A percentile compares a stretch with the other conserved stretches of the same genome.
Conservation (phyloP, 2,888 invertebrate species). For the Patella depressa region DNA sequence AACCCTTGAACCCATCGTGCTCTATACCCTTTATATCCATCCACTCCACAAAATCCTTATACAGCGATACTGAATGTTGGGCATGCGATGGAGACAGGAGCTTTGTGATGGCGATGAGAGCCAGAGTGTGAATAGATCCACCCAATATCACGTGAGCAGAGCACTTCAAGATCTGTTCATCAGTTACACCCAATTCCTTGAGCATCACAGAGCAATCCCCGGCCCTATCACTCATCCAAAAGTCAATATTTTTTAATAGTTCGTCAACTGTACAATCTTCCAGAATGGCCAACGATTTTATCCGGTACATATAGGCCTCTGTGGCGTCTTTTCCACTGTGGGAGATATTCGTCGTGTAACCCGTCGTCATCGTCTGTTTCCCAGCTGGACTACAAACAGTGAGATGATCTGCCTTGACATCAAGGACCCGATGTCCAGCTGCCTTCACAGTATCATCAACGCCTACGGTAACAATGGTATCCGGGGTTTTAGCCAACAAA, state of each 20-base stretch:
- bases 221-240: background rate
- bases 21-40: no score
- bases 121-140: no score
- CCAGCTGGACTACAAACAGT: background rate
- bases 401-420: background rate
- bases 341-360: slow-evolving; percentile 1
- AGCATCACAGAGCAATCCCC: slow-evolving; percentile 5
- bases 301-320: background rate
- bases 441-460: background rate
- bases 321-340: background rate
- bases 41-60: no score
- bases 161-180: slow-evolving; percentile 4
- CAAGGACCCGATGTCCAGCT: background rate
- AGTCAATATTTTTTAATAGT: background rate
- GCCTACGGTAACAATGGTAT: background rate
- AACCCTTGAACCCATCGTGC: no score
- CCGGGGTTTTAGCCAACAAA: background rate
- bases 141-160: slow-evolving; percentile 3
- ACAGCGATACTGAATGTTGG: no score
- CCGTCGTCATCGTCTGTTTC: background rate
- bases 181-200: background rate
- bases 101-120: no score
- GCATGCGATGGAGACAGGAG: no score
- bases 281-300: background rate
- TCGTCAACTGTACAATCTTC: background rate